Evolutionary conservation across 2,113 vertebrate genomes (phyloP).

Genomic region (Tinamus guttatus): DNA sequence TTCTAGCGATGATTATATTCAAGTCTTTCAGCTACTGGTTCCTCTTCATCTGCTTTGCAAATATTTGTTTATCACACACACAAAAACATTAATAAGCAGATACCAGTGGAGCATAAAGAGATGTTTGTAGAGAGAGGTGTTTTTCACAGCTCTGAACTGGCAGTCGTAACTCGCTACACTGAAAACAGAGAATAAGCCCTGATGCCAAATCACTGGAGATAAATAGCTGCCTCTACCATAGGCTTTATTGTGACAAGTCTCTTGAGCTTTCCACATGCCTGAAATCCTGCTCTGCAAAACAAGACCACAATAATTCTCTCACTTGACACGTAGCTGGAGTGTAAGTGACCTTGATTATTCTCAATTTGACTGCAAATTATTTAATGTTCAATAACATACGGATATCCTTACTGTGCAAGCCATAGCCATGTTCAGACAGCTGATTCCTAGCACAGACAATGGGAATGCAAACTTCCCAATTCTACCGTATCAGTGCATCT

Average conservation of each 20-base stretch:
- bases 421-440: not conserved
- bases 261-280: not conserved
- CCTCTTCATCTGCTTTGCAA: not conserved
- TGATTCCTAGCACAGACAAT: not conserved
- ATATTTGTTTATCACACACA: not conserved
- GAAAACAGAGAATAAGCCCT: fast-evolving
- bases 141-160: not conserved
- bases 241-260: not conserved
- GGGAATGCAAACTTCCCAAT: not conserved
- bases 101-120: not conserved
- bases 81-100: not conserved
- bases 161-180: not conserved
- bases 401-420: not conserved
- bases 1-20: not conserved
- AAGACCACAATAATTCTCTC: not conserved
- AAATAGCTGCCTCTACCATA: not conserved
- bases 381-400: not conserved
- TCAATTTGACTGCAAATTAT: not conserved
- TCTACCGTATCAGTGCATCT: not conserved
- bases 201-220: not conserved
- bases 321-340: not conserved
- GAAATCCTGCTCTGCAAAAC: not conserved
- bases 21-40: not conserved
- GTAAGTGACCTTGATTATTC: not conserved
- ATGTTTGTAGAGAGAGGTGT: not conserved